Evolutionary conservation across 2,888 invertebrate genomes (phyloP).

Genomic region (Coleophora flavipennella): DNA sequence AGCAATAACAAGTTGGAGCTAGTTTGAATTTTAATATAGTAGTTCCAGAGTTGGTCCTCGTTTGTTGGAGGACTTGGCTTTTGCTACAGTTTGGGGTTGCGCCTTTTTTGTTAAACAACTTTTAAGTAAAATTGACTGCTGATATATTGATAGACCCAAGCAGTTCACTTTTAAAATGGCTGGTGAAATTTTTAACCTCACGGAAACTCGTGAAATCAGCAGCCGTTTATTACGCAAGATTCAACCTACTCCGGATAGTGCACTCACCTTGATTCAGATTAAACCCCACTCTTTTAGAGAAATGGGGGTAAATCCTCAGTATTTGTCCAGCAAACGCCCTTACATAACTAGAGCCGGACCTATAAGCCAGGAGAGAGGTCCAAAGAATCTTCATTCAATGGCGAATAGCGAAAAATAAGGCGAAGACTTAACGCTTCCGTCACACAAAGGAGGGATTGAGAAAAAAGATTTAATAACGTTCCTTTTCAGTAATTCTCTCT

Average conservation of each 20-base stretch:
- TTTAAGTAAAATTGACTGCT: slow-evolving; percentile 22
- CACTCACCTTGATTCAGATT: too few species aligned
- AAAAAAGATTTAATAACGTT: slow-evolving; percentile 38
- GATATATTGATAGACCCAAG: slow-evolving; percentile 13
- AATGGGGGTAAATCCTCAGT: too few species aligned
- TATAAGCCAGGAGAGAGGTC: not conserved
- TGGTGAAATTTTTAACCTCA: too few species aligned
- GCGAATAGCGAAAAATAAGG: not conserved
- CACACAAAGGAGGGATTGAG: slow-evolving; percentile 26
- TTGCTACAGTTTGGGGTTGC: slow-evolving; percentile 20
- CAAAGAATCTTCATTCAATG: slow-evolving; percentile 1
- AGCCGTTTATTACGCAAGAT: too few species aligned
- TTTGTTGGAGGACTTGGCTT: slow-evolving; percentile 13
- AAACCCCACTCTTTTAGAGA: too few species aligned
- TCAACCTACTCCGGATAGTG: too few species aligned
- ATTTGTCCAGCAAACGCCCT: too few species aligned
- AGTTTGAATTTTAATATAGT: slow-evolving; percentile 42
- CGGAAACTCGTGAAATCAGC: too few species aligned
- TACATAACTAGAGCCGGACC: too few species aligned
- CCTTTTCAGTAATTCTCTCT: slow-evolving; percentile 25
- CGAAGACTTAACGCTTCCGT: not conserved
- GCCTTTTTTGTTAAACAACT: slow-evolving; percentile 20
- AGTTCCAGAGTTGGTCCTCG: slow-evolving; percentile 10
- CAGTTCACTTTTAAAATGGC: too few species aligned
- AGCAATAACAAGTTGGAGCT: slow-evolving; percentile 28